Conservation (phyloP, 2,113 vertebrate genomes). For the Sardina pilchardus region DNA sequence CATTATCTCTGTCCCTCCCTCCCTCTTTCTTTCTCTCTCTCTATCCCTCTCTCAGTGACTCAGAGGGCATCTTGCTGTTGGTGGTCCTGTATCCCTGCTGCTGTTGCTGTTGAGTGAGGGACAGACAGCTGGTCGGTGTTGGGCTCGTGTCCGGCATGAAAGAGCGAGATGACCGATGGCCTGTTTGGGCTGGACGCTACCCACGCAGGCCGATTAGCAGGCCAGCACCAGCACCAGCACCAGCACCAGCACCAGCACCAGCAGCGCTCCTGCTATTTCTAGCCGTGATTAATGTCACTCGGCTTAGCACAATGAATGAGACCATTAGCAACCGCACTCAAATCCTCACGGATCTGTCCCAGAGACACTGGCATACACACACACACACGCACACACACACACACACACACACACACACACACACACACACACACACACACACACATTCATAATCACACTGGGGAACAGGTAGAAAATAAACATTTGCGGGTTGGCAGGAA, state of each 20-base stretch:
- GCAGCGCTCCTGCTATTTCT: not conserved
- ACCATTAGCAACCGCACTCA: not conserved
- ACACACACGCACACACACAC: not conserved
- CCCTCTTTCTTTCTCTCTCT: not conserved
- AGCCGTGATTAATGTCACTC: not conserved
- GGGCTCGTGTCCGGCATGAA: not conserved
- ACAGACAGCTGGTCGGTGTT: not conserved
- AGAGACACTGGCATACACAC: not conserved
- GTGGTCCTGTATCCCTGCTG: not conserved
- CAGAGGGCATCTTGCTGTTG: not conserved
- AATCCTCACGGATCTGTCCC: not conserved
- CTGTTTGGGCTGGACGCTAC: not conserved
- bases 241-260: not conserved
- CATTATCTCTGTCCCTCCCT: constrained; percentile 3
- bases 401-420: not conserved
- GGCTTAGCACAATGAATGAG: not conserved
- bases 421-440: not conserved
- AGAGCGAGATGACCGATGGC: not conserved
- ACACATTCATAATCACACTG: not conserved
- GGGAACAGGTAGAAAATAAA: too few relatives aligned
- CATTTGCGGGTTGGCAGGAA: too few relatives aligned
- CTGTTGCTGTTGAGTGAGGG: not conserved
- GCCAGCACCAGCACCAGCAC: not conserved
- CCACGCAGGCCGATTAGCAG: not conserved
- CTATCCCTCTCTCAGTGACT: not conserved